Evolutionary conservation across 2,888 invertebrate genomes (phyloP).

Genomic region (Mamestra brassicae): DNA sequence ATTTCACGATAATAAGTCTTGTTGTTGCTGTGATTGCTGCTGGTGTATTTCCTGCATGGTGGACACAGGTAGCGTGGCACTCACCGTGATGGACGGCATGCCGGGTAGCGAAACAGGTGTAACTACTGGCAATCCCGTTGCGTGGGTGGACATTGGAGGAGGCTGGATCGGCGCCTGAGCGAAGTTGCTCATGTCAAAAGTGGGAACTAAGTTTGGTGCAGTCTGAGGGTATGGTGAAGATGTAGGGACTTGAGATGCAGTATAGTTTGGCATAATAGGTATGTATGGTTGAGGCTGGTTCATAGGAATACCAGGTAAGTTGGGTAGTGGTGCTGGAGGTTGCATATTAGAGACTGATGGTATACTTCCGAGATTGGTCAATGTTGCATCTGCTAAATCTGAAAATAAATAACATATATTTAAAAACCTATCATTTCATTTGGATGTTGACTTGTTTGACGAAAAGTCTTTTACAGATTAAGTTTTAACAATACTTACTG

Average conservation of each 20-base stretch:
- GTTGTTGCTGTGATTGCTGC: conserved; percentile 84
- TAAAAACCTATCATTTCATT: neutral
- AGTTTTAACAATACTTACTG: conserved; percentile 79
- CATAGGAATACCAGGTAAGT: conserved; percentile 89
- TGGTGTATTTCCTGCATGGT: conserved; percentile 91
- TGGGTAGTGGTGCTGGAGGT: conserved; percentile 89
- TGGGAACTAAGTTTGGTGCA: conserved; percentile 81
- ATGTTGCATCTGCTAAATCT: conserved; percentile 88
- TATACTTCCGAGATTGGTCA: conserved; percentile 88
- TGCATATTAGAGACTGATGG: conserved; percentile 88
- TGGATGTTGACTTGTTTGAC: neutral
- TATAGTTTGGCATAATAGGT: conserved; percentile 88
- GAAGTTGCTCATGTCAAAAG: conserved; percentile 87
- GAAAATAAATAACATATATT: conserved; percentile 63
- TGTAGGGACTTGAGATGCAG: conserved; percentile 76
- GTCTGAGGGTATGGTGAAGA: conserved; percentile 68
- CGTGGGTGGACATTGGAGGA: conserved; percentile 75
- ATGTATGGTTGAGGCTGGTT: conserved; percentile 90
- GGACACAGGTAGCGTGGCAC: conserved; percentile 92
- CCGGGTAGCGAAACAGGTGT: conserved; percentile 94
- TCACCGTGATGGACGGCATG: conserved; percentile 95
- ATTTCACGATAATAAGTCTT: conserved; percentile 86
- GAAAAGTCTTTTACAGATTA: neutral
- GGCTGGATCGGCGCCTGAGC: conserved; percentile 79
- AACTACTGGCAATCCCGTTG: conserved; percentile 87